Percentiles rank a stretch among this genome's conserved stretches.
These are phyloP conservation scores for Coccyzus lansbergi DNA, from an alignment of 2,797 vertebrate genomes.

Conservation along the genomic window DNA sequence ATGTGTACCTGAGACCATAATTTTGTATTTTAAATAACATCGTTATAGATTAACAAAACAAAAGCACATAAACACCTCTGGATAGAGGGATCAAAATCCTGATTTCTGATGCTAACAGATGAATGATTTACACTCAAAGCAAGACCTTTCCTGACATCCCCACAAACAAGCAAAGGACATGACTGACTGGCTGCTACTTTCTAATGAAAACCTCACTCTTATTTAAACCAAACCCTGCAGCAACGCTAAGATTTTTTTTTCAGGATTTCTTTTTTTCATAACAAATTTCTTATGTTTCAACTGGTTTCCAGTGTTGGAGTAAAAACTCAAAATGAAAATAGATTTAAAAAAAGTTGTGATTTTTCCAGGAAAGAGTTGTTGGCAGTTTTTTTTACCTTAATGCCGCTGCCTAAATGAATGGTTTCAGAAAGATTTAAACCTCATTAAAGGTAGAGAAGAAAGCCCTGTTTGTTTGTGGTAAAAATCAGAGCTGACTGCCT, in stretches of 20 bases:
- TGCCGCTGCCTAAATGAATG: not conserved
- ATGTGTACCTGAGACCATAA: fast-evolving
- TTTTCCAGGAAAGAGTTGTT: not conserved
- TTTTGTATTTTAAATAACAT: not conserved
- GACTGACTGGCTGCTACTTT: not conserved
- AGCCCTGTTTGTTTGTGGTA: not conserved
- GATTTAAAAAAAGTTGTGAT: not conserved
- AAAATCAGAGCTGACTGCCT: not conserved
- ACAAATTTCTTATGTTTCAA: not conserved
- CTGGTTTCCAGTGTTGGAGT: not conserved
- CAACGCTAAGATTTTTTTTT: not conserved
- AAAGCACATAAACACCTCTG: not conserved
- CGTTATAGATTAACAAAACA: not conserved
- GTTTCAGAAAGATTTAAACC: not conserved
- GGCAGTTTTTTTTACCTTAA: not conserved
- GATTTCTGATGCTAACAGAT: not conserved
- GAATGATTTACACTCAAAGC: not conserved
- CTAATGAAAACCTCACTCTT: not conserved
- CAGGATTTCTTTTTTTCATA: not conserved
- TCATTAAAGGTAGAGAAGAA: not conserved
- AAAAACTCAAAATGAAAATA: not conserved
- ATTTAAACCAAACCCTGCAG: not conserved
- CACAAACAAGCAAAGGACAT: not conserved
- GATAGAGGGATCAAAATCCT: not conserved
- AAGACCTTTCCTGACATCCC: not conserved